A percentile compares a stretch with the other conserved stretches of the same genome.
Evolutionary conservation across 2,113 vertebrate genomes (phyloP).

Genomic region (Falcunculus frontatus): DNA sequence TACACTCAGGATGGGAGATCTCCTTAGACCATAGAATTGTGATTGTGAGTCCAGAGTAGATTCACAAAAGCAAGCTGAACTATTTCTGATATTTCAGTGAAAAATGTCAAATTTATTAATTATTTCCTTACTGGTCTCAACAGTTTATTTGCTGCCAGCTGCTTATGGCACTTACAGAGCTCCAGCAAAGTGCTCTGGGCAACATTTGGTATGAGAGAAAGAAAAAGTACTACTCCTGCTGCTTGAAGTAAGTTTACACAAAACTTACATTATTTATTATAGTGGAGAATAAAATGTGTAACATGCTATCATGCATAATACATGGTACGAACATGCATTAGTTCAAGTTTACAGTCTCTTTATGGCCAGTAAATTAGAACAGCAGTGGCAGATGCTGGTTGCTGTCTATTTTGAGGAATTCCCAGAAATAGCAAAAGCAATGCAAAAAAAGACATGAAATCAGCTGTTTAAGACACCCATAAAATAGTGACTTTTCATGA

Average conservation of each 20-base stretch:
- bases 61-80: neutral
- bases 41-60: neutral
- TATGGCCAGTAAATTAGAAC: neutral
- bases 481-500: neutral
- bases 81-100: neutral
- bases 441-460: neutral
- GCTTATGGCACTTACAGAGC: neutral
- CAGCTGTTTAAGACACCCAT: neutral
- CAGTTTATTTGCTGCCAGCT: neutral
- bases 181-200: neutral
- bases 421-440: constrained; percentile 17
- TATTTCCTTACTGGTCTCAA: neutral
- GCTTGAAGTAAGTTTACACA: neutral
- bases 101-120: neutral
- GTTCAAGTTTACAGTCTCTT: constrained; percentile 20
- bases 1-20: neutral
- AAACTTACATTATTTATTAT: neutral
- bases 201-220: neutral
- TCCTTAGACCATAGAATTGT: neutral
- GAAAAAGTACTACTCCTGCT: neutral
- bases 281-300: constrained; percentile 20
- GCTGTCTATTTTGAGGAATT: neutral
- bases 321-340: constrained; percentile 40
- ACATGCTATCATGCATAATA: constrained; percentile 33
- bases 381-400: neutral